phyloP scores from a whole-genome alignment of 2,888 invertebrate genomes.

The Mycalesis mineus region DNA sequence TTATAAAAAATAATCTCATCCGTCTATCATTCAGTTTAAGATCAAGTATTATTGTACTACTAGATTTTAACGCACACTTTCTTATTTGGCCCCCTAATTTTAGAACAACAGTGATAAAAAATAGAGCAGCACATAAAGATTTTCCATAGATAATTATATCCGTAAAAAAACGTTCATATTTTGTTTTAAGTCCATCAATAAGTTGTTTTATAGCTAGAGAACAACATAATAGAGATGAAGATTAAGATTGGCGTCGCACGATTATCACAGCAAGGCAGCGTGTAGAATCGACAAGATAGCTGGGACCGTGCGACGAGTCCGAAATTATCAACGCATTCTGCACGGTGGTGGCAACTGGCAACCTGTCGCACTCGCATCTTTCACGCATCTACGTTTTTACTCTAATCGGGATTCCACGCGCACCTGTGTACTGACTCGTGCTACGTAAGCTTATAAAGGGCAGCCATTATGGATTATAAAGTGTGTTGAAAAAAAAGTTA shows the following conservation, averaged over 20 bases:
- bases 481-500: neutral
- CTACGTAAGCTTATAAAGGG: slow-evolving; percentile 32
- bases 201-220: slow-evolving; percentile 5
- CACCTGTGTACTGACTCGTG: slow-evolving; percentile 46
- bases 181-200: too few relatives aligned
- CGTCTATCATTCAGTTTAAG: neutral
- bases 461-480: slow-evolving; percentile 11
- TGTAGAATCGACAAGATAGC: slow-evolving; percentile 40
- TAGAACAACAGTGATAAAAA: too few relatives aligned
- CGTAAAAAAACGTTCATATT: too few relatives aligned
- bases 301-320: slow-evolving; percentile 73
- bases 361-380: slow-evolving; percentile 45
- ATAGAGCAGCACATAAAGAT: too few relatives aligned
- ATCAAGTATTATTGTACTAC: neutral
- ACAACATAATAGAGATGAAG: neutral
- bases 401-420: slow-evolving; percentile 55
- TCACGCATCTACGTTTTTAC: slow-evolving; percentile 41
- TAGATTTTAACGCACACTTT: too few relatives aligned
- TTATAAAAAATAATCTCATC: too few relatives aligned
- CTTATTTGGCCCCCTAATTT: too few relatives aligned
- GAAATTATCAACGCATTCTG: slow-evolving; percentile 73
- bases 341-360: slow-evolving; percentile 54
- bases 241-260: slow-evolving; percentile 33
- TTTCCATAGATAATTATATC: too few relatives aligned
- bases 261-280: slow-evolving; percentile 33